Conservation (phyloP, 2,888 invertebrate genomes). For the Sycophila texana region DNA sequence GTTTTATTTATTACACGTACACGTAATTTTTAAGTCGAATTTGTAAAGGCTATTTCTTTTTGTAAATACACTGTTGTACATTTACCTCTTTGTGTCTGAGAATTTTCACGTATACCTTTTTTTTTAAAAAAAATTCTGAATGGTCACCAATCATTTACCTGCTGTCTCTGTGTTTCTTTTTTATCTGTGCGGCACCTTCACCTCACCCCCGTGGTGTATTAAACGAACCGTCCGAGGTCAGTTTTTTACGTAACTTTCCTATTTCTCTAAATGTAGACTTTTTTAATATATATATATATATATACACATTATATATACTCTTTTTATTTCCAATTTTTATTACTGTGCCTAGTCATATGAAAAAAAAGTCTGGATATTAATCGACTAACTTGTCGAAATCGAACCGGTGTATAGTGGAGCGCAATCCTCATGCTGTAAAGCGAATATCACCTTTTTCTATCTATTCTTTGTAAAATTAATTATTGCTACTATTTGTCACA, state of each 20-base stretch:
- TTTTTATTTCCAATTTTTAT: constrained; percentile 29
- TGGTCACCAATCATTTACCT: constrained; percentile 62
- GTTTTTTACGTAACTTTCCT: constrained; percentile 75
- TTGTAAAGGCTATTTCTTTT: constrained; percentile 31
- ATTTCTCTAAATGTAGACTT: constrained; percentile 69
- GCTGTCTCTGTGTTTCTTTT: constrained; percentile 56
- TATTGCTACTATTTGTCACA: constrained; percentile 41
- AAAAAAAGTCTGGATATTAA: constrained; percentile 24
- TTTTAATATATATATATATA: constrained; percentile 32
- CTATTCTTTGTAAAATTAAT: constrained; percentile 28
- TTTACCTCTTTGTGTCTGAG: constrained; percentile 26
- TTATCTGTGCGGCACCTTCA: constrained; percentile 55
- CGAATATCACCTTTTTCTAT: constrained; percentile 25
- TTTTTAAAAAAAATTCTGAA: constrained; percentile 22
- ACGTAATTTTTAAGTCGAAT: constrained; percentile 33
- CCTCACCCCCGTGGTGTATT: constrained; percentile 50
- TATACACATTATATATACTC: not conserved
- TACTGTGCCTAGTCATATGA: constrained; percentile 32
- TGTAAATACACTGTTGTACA: constrained; percentile 41
- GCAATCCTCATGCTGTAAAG: constrained; percentile 21
- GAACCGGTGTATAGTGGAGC: constrained; percentile 25
- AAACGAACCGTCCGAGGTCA: constrained; percentile 67
- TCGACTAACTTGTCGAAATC: not conserved
- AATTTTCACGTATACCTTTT: constrained; percentile 26
- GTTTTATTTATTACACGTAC: constrained; percentile 10